Conservation (phyloP, 2,797 vertebrate genomes). For the Channa striata region DNA sequence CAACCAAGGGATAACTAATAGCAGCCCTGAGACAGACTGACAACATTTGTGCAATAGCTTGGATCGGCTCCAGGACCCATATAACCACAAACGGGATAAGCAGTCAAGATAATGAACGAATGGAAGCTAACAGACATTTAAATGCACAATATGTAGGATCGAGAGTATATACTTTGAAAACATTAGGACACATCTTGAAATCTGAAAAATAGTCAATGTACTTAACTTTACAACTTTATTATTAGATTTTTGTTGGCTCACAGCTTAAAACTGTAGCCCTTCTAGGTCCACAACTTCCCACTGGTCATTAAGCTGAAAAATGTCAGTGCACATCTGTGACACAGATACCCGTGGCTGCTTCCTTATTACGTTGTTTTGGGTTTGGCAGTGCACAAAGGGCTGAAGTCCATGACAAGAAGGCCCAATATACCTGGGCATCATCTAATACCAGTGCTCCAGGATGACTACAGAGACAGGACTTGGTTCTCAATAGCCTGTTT, state of each 20-base stretch:
- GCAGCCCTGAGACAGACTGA: too few species aligned
- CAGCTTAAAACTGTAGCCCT: slow-evolving; percentile 25
- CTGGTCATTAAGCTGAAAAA: slow-evolving; percentile 64
- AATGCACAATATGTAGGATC: slow-evolving; percentile 2
- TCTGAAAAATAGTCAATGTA: slow-evolving; percentile 8
- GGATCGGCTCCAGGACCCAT: too few species aligned
- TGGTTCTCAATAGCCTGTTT: too few species aligned
- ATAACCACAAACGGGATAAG: too few species aligned
- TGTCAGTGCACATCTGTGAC: slow-evolving; percentile 48
- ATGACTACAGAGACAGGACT: too few species aligned
- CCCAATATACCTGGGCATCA: slow-evolving; percentile 39
- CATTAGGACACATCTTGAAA: slow-evolving; percentile 33
- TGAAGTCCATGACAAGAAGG: slow-evolving; percentile 46
- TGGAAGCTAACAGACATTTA: background rate
- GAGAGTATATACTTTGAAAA: background rate
- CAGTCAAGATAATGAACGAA: background rate
- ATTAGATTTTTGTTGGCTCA: slow-evolving; percentile 26
- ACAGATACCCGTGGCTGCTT: slow-evolving; percentile 44
- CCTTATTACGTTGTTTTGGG: slow-evolving; percentile 22
- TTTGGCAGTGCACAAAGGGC: slow-evolving; percentile 31
- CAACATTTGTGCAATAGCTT: too few species aligned
- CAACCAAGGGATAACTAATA: background rate
- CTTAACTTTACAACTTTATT: background rate
- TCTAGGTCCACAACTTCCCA: slow-evolving; percentile 55
- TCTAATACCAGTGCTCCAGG: too few species aligned